Evolutionary conservation across 2,113 vertebrate species (phyloP), one percentile per base, ranked within the genome.

Genomic region (Tympanuchus pallidicinctus): DNA sequence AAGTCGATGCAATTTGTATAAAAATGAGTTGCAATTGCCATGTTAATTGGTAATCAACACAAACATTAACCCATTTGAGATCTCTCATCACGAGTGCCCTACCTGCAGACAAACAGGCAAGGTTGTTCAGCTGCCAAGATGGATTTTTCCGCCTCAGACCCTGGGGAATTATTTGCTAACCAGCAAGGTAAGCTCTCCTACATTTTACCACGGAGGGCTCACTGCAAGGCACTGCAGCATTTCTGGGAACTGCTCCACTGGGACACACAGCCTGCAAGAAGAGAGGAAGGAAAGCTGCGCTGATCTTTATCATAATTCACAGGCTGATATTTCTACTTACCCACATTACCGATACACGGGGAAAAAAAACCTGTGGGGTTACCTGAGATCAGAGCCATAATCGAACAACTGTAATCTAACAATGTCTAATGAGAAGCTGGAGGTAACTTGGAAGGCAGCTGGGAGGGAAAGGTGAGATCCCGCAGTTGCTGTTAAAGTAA

Each of bases 381-480:
- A 63, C 4, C 2, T 2, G 10, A 40, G 63, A 84, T 79, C 63
- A 65, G 34, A 69, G 70, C 17, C 64, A 17, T 82, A 34, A 89
- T 82, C 73, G 32, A 42, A 65, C 8, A 10, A 8, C 56, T 48
- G 0, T 50, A 3, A n/a, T 19, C 78, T 92, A 82, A 87, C 3
- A 30, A 65, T 27, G 32, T 2, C 60, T 94, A 83, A 92, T 81
- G 86, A 94, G 93, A 28, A 48, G 82, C 22, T 1, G 3, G 36
- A 87, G 63, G 54, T 24, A 84, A 57, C 65, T 2, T 52, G 36
- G 57, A 50, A 82, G 74, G 16, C 45, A 45, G 40, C 54, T 4
- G 18, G 48, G n/a, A 88, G 56, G 82, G 85, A 88, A 74, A 93
- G 88, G 82, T 93, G 88, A 95, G 76, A 71, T 90, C 72, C 85